Percentiles rank a stretch among this genome's conserved stretches.
phyloP scores from a whole-genome alignment of 1,140 invertebrate species.

The Gryon sp. region DNA sequence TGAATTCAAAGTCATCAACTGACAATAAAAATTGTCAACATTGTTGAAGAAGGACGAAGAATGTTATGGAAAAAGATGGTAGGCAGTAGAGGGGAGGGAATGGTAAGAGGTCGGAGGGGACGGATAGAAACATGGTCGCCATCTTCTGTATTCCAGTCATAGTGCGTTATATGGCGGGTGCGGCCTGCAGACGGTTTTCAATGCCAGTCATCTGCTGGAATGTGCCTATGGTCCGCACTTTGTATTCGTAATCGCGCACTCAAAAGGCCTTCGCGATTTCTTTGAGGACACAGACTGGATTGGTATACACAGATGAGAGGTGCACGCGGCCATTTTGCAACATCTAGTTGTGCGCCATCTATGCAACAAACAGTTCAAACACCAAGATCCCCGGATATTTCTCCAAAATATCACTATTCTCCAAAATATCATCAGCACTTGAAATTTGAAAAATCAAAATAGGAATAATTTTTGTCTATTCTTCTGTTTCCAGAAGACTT shows the following conservation, averaged over 20 bases:
- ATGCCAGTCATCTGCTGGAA: conserved; percentile 78
- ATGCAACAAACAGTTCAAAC: background rate
- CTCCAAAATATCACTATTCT: background rate
- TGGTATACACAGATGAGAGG: conserved; percentile 21
- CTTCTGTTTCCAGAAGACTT: conserved; percentile 14
- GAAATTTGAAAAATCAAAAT: background rate
- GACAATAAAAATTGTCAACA: conserved; percentile 21
- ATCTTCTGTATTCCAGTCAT: conserved; percentile 78
- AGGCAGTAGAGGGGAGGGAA: background rate
- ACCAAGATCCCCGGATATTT: background rate
- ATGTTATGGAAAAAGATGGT: conserved; percentile 18
- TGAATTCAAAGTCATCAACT: conserved; percentile 6
- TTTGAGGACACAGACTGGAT: conserved; percentile 66
- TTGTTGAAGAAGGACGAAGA: conserved; percentile 9
- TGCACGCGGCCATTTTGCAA: conserved; percentile 69
- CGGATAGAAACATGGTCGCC: conserved; percentile 75
- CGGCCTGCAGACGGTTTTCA: conserved; percentile 74
- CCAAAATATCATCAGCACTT: background rate
- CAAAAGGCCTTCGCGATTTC: conserved; percentile 67
- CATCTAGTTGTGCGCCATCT: conserved; percentile 68
- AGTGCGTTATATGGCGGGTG: conserved; percentile 70
- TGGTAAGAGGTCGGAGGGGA: conserved; percentile 53
- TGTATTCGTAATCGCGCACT: conserved; percentile 72
- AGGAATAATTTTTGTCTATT: no score
- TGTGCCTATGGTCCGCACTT: conserved; percentile 71